Evolutionary conservation across 1,140 invertebrate genomes (phyloP), one percentile per base, ranked within the genome.

Genomic region (Cydia pomonella): DNA sequence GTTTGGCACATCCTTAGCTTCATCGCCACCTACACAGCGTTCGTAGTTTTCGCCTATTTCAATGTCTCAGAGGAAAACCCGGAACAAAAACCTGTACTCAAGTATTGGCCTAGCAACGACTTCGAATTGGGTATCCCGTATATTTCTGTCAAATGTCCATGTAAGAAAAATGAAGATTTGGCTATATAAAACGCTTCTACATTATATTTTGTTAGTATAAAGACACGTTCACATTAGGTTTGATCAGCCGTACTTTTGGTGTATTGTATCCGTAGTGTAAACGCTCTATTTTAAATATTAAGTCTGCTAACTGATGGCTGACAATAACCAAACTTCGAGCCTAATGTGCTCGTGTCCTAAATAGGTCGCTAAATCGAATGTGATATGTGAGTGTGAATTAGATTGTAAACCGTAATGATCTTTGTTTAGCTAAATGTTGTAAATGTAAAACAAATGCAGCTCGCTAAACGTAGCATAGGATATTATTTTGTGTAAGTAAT

Each of bases 1-100:
- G 93, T 97, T 7, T 97, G 96, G 96, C 97, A 97, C 89, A 93
- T 97, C 21, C 94, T 97, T 53, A 97, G 97, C 79, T 97, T 97
- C 79, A 96, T 97, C 62, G 95, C 96, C 0, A 95, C 95, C 63
- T 97, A 97, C 76, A 95, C 95, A 7, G 95, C 95, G 9, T 93
- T 96, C 44, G 96, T 97, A 23, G 93, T 97, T 0, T 97, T 96
- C 85, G 96, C 96, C 0, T 97, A 96, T 86, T 96, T 97, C 87
- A 95, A 96, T 80, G 96, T 96, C 0, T 94, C 94, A 73, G 94
- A 95, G 63, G 95, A 96, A 81, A 92, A 94, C 75, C 96, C 96
- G 9, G 95, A 97, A 77, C 94, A 96, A 47, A 94, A 93, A 59
- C 95, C 96, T 0, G 88, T 95, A 64, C 88, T 97, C 27, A 94